Conservation (phyloP, 2,113 vertebrate genomes). For the Gnathonemus echidnorhynchus region DNA sequence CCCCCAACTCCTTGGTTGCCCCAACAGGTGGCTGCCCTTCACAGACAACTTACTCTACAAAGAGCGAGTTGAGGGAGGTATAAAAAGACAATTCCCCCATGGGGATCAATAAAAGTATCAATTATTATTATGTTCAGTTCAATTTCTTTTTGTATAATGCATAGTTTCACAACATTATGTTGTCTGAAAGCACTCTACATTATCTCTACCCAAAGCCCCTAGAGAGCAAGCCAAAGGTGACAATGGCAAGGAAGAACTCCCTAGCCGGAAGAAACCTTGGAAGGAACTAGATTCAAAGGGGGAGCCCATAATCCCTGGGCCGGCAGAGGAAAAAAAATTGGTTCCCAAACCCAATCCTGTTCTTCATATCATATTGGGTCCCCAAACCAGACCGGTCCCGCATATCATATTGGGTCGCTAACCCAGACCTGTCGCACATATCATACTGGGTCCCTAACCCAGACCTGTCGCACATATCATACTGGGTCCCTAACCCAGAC, state of each 20-base stretch:
- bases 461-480: neutral
- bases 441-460: neutral
- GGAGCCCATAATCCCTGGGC: neutral
- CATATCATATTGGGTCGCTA: neutral
- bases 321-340: neutral
- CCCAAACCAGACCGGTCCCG: neutral
- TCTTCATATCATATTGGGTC: neutral
- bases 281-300: neutral
- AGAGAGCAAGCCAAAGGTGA: neutral
- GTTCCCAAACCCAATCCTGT: neutral
- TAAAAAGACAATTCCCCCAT: too few species aligned
- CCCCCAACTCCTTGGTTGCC: too few species aligned
- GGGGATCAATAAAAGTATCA: too few species aligned
- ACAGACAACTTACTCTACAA: too few species aligned
- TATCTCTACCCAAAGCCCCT: neutral
- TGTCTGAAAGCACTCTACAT: neutral
- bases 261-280: neutral
- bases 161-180: neutral
- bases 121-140: neutral
- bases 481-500: neutral
- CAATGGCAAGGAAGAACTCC: neutral
- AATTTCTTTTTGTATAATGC: neutral
- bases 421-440: neutral
- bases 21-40: too few species aligned
- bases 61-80: too few species aligned